phyloP scores from a whole-genome alignment of 2,888 invertebrate genomes.

The Crepidodera aurea region DNA sequence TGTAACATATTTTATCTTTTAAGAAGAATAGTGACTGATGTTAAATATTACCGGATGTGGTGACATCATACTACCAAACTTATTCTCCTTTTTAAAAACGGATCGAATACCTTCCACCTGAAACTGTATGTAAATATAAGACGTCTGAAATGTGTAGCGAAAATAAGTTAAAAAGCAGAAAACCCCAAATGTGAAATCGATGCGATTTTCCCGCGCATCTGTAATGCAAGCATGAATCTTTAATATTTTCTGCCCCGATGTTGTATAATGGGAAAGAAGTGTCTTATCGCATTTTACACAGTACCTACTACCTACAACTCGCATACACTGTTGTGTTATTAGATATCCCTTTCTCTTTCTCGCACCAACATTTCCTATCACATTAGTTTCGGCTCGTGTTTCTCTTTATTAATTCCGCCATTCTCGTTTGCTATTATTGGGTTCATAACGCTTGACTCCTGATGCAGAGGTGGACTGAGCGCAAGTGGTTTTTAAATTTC shows the following conservation, averaged over 20 bases:
- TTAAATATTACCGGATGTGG: too few relatives aligned
- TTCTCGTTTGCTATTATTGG: conserved; percentile 42
- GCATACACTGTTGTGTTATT: conserved; percentile 5
- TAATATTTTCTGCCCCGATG: conserved; percentile 26
- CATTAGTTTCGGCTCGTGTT: conserved; percentile 47
- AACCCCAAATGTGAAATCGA: conserved; percentile 36
- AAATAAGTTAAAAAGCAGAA: background rate
- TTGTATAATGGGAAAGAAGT: conserved; percentile 32
- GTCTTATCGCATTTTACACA: conserved; percentile 53
- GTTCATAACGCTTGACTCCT: conserved; percentile 34
- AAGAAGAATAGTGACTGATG: too few relatives aligned
- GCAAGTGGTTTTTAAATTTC: background rate
- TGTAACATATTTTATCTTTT: too few relatives aligned
- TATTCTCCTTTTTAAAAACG: too few relatives aligned
- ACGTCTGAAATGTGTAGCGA: too few relatives aligned
- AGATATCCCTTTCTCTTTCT: conserved; percentile 16
- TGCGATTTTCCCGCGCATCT: conserved; percentile 33
- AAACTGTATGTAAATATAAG: too few relatives aligned
- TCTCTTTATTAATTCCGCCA: conserved; percentile 50
- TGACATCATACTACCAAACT: too few relatives aligned
- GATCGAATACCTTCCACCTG: too few relatives aligned
- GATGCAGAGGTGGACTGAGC: conserved; percentile 2
- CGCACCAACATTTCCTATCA: conserved; percentile 43
- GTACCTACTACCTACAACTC: conserved; percentile 25
- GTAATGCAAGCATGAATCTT: conserved; percentile 37